Conservation (phyloP, 2,797 vertebrate species). For the Lerista edwardsae region DNA sequence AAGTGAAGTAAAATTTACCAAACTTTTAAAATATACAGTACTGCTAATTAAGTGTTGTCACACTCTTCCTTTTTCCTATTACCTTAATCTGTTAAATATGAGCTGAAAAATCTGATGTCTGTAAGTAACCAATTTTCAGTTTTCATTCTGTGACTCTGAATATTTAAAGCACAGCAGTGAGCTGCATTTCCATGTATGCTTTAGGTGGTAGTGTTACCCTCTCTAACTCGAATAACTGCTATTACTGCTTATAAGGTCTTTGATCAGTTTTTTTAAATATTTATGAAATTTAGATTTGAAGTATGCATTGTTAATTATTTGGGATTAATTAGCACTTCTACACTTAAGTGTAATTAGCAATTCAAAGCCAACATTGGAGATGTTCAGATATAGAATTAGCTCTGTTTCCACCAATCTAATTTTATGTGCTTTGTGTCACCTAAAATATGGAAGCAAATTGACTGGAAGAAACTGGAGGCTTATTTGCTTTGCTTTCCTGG, state of each 20-base stretch:
- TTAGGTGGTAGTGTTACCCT: not conserved
- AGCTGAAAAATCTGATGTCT: constrained; percentile 29
- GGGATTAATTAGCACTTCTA: constrained; percentile 8
- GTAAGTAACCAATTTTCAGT: constrained; percentile 19
- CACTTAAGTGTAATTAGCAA: not conserved
- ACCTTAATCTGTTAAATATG: constrained; percentile 22
- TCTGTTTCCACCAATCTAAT: too few relatives aligned
- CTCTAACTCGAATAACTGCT: not conserved
- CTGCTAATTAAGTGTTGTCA: constrained; percentile 33
- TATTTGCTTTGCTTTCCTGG: not conserved
- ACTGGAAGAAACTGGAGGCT: not conserved
- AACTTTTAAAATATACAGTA: constrained; percentile 34
- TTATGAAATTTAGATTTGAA: not conserved
- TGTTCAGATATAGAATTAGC: too few relatives aligned
- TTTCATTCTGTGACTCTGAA: constrained; percentile 8
- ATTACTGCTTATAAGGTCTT: not conserved
- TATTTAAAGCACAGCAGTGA: not conserved
- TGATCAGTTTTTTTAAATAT: not conserved
- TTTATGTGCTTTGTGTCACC: not conserved
- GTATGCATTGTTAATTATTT: constrained; percentile 14
- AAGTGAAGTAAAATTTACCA: not conserved
- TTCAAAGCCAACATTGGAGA: not conserved
- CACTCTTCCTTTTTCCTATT: not conserved
- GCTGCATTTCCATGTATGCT: not conserved
- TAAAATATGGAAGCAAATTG: not conserved